Conservation (phyloP, 2,797 vertebrate genomes). For the Enteromius unitaeniatus region DNA sequence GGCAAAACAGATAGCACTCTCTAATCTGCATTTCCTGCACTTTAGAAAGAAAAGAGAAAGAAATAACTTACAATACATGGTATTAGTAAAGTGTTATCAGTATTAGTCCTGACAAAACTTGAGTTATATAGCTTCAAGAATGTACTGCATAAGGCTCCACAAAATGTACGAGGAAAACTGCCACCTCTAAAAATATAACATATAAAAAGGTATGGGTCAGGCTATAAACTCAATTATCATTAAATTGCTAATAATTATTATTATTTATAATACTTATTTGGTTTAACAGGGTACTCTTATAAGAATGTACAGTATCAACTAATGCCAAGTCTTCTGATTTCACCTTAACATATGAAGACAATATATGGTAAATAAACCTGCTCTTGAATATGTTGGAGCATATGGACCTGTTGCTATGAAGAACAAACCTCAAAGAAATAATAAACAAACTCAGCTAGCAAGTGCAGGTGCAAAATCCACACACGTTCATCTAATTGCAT, state of each 20-base stretch:
- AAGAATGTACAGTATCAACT: neutral
- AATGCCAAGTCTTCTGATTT: neutral
- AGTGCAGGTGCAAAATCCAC: neutral
- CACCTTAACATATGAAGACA: neutral
- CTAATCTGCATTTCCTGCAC: neutral
- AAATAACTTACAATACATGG: neutral
- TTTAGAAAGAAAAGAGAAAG: neutral
- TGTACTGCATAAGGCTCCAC: neutral
- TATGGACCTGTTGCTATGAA: neutral
- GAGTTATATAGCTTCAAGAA: neutral
- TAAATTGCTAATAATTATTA: neutral
- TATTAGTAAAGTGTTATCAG: neutral
- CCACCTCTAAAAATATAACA: neutral
- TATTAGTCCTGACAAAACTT: no score
- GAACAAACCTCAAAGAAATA: neutral
- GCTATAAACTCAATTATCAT: neutral
- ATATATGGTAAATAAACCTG: neutral
- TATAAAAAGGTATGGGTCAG: neutral
- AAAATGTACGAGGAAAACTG: neutral
- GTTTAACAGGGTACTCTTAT: neutral
- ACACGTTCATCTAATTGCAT: slow-evolving; percentile 33
- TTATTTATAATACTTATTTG: neutral
- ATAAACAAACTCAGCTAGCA: neutral
- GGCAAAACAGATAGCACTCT: neutral
- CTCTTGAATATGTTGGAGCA: neutral